These are phyloP conservation scores for Rhyacichthys aspro DNA, from an alignment of 2,797 vertebrate species.

Conservation along the genomic window DNA sequence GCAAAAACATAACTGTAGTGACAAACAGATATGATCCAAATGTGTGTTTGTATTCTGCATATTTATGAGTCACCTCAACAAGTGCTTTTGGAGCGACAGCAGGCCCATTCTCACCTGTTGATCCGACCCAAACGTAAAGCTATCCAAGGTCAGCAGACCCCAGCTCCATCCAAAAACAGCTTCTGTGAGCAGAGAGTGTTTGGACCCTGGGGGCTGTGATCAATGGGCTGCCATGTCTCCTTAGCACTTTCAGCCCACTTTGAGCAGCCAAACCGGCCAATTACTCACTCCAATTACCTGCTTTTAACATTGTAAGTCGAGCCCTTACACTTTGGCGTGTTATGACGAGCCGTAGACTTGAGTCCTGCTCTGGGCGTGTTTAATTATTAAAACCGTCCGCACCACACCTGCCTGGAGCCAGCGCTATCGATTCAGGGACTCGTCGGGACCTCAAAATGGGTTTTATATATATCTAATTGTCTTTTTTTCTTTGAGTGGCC, in stretches of 20 bases:
- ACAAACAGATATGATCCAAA: too few species aligned
- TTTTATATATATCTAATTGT: conserved; percentile 25
- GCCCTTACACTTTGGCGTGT: conserved; percentile 77
- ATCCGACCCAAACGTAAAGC: conserved; percentile 10
- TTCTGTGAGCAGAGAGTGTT: conserved; percentile 50
- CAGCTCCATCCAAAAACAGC: conserved; percentile 51
- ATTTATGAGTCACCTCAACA: too few species aligned
- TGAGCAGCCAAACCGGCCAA: conserved; percentile 73
- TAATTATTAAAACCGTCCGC: conserved; percentile 82
- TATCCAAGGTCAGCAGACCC: conserved; percentile 56
- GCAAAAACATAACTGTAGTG: too few species aligned
- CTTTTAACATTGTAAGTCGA: conserved; percentile 80
- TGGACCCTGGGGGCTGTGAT: conserved; percentile 41
- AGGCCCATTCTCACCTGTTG: conserved; percentile 56
- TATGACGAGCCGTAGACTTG: conserved; percentile 78
- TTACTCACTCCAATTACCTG: conserved; percentile 78
- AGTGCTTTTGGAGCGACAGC: too few species aligned
- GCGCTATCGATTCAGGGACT: conserved; percentile 74
- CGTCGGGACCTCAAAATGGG: conserved; percentile 64
- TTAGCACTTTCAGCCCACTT: conserved; percentile 74
- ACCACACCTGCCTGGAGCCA: conserved; percentile 80
- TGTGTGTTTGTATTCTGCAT: too few species aligned
- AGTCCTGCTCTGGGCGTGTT: conserved; percentile 72
- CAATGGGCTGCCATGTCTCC: conserved; percentile 74
- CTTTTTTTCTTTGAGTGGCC: conserved; percentile 28